A percentile compares a stretch with the other conserved stretches of the same genome.
phyloP scores from a whole-genome alignment of 1,140 invertebrate genomes.

The Limonius californicus region DNA sequence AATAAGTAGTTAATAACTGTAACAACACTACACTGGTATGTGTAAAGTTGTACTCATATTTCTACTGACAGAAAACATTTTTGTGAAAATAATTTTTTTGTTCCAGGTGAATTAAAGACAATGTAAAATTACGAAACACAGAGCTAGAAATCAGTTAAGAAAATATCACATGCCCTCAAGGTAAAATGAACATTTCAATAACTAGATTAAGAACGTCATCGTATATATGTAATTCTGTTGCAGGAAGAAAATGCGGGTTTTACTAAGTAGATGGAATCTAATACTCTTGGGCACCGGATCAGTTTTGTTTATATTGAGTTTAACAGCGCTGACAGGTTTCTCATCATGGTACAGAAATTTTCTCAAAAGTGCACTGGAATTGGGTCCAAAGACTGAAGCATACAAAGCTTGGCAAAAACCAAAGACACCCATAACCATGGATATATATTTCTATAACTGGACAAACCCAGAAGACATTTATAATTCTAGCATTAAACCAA shows the following conservation, averaged over 20 bases:
- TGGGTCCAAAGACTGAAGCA: slow-evolving; percentile 16
- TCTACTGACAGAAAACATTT: too few relatives aligned
- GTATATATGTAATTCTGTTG: background rate
- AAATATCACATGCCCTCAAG: background rate
- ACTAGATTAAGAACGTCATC: background rate
- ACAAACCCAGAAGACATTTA: slow-evolving; percentile 66
- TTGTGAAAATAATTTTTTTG: too few relatives aligned
- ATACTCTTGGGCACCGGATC: background rate
- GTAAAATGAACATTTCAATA: background rate
- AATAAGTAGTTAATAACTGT: too few relatives aligned
- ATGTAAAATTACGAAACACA: background rate
- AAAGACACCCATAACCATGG: slow-evolving; percentile 48
- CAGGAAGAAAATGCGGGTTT: background rate
- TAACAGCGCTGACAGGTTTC: background rate
- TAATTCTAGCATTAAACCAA: slow-evolving; percentile 49
- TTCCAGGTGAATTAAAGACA: too few relatives aligned
- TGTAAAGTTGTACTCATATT: too few relatives aligned
- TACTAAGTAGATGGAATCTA: background rate
- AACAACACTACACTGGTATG: too few relatives aligned
- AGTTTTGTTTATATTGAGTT: background rate
- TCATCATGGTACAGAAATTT: background rate
- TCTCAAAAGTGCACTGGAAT: background rate
- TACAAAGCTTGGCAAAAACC: slow-evolving; percentile 40
- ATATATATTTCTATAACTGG: slow-evolving; percentile 79
- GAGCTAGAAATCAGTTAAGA: too few relatives aligned